Percentiles rank a stretch among this genome's conserved stretches.
phyloP scores from a whole-genome alignment of 2,888 invertebrate species.

The Phasia obesa region DNA sequence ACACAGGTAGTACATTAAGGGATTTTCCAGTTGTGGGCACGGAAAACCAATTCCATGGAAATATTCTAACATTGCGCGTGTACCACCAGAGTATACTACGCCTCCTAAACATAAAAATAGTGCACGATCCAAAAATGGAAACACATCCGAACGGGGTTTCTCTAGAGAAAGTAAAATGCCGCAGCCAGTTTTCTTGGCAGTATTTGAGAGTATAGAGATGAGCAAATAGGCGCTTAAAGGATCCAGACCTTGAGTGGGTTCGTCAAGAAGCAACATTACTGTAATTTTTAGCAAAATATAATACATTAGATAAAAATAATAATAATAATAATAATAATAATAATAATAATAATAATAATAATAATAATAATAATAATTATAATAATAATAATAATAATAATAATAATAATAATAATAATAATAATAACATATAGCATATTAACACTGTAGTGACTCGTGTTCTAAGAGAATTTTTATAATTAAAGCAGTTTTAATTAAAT shows the following conservation, averaged over 20 bases:
- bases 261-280: constrained; percentile 94
- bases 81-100: constrained; percentile 95
- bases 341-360: too few relatives aligned
- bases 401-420: too few relatives aligned
- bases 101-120: constrained; percentile 95
- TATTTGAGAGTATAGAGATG: constrained; percentile 95
- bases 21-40: constrained; percentile 98
- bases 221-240: constrained; percentile 97
- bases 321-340: too few relatives aligned
- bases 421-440: too few relatives aligned
- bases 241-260: constrained; percentile 97
- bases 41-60: constrained; percentile 98
- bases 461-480: too few relatives aligned
- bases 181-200: constrained; percentile 94
- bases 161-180: constrained; percentile 96
- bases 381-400: too few relatives aligned
- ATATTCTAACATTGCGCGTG: constrained; percentile 95
- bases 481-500: too few relatives aligned
- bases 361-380: too few relatives aligned
- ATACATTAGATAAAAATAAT: too few relatives aligned
- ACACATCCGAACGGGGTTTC: constrained; percentile 96
- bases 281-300: constrained; percentile 72
- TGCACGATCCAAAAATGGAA: constrained; percentile 96
- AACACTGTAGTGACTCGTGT: too few relatives aligned
- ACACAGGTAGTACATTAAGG: constrained; percentile 96